Evolutionary conservation across 1,140 invertebrate genomes (phyloP).

Genomic region (Drosophila pallidifrons): DNA sequence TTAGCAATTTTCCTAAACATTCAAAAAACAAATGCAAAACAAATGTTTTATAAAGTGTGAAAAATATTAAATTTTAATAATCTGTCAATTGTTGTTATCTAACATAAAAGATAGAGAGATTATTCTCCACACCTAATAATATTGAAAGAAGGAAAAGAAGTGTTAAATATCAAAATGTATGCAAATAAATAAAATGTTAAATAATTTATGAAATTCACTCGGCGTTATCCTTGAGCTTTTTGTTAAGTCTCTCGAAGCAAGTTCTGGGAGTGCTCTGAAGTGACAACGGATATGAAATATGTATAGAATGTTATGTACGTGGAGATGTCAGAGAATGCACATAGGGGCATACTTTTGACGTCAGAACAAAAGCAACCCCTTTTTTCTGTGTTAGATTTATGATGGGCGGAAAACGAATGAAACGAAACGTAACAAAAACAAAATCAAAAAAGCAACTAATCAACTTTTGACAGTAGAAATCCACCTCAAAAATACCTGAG

Average conservation of each 20-base stretch:
- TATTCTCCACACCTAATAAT: no score
- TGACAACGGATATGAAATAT: slow-evolving; percentile 68
- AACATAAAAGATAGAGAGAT: no score
- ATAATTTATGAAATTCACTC: no score
- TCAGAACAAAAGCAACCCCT: slow-evolving; percentile 65
- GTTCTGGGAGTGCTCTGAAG: slow-evolving; percentile 46
- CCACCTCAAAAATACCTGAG: slow-evolving; percentile 66
- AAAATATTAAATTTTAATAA: no score
- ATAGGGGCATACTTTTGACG: slow-evolving; percentile 44
- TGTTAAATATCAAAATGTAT: no score
- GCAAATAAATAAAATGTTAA: no score
- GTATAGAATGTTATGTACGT: slow-evolving; percentile 37
- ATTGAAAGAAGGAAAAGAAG: no score
- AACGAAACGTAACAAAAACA: slow-evolving; percentile 33
- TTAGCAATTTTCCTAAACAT: no score
- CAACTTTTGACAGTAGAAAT: slow-evolving; percentile 78
- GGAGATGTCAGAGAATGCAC: not conserved
- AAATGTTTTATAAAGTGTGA: no score
- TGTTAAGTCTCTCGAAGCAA: slow-evolving; percentile 5
- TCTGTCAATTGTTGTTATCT: no score
- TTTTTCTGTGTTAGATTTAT: slow-evolving; percentile 69
- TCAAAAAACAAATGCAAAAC: no score
- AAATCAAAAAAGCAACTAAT: slow-evolving; percentile 75
- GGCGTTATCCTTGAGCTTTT: slow-evolving; percentile 5
- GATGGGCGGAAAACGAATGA: slow-evolving; percentile 51